Evolutionary conservation across 2,113 vertebrate species (phyloP), one percentile per base, ranked within the genome.

Genomic region (Peromyscus polionotus): DNA sequence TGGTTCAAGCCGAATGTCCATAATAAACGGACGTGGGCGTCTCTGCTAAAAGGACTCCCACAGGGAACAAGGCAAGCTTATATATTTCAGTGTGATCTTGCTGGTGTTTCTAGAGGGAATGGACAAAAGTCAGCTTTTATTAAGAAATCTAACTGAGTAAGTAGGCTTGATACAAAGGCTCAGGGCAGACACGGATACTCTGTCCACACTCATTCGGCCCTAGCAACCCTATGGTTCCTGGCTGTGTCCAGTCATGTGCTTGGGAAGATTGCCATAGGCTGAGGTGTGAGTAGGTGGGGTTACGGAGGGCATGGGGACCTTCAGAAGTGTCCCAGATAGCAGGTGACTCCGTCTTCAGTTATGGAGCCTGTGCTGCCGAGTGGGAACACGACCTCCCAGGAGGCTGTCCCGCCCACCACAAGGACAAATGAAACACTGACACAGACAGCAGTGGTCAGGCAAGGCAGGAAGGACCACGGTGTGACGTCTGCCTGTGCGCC

Each of bases 1-100:
- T 1, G 5, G 48, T 26, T 6, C 5, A 10, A 16, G 26, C 4
- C 1, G 7, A 8, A 7, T 9, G n/a, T 19, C 63, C 19, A 7
- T 0, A 2, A 76, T n/a, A 26, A 19, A 22, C 0, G 1, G 7
- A 33, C 0, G 2, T 0, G 26, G 72, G 0, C 0, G 7, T 54
- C 92, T 36, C 63, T 7, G 24, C 42, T 2, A 3, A 73, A 17
- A 39, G 48, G 6, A 20, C 31, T 42, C 68, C 5, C 31, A 5
- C 11, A 1, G 7, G 16, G 4, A n/a, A 7, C 19, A 59, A 77
- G 3, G 16, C 22, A 26, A 33, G 72, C 65, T 26, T 24, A 20
- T 0, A 0, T 1, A n/a, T n/a, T 45, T 59, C 59, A 17, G 3
- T 1, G 45, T 2, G 20, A 3, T n/a, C 76, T 65, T 54, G 63